phyloP scores from a whole-genome alignment of 1,140 invertebrate species.

The Nixonia krombeini region DNA sequence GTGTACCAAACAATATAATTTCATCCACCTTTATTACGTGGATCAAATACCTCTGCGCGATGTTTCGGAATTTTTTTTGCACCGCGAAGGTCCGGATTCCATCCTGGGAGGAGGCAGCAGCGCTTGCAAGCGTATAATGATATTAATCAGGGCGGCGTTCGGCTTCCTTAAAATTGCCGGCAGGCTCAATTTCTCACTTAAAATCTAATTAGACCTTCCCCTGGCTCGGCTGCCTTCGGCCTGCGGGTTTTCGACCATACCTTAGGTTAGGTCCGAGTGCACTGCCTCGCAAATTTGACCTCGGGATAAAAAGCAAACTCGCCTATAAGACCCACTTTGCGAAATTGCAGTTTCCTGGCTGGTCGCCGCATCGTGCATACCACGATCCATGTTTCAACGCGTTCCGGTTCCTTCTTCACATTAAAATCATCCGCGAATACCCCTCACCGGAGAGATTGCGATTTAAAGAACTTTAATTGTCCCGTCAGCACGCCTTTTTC shows the following conservation, averaged over 20 bases:
- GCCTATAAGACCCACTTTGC: slow-evolving; percentile 60
- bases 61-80: not conserved
- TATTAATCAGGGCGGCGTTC: slow-evolving; percentile 70
- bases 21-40: slow-evolving; percentile 18
- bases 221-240: slow-evolving; percentile 26
- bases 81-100: slow-evolving; percentile 20
- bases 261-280: slow-evolving; percentile 42
- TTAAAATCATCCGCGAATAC: slow-evolving; percentile 33
- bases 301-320: slow-evolving; percentile 58
- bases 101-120: slow-evolving; percentile 21
- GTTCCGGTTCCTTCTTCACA: slow-evolving; percentile 42
- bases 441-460: slow-evolving; percentile 10
- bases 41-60: slow-evolving; percentile 27
- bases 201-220: slow-evolving; percentile 69
- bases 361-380: slow-evolving; percentile 26
- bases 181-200: slow-evolving; percentile 72
- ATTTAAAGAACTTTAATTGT: slow-evolving; percentile 35
- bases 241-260: slow-evolving; percentile 27
- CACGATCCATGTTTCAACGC: slow-evolving; percentile 38
- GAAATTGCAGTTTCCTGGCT: slow-evolving; percentile 69
- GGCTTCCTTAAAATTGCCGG: slow-evolving; percentile 72
- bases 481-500: slow-evolving; percentile 22
- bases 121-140: slow-evolving; percentile 62
- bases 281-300: slow-evolving; percentile 58
- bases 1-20: not conserved